These are phyloP conservation scores for Neostethus bicornis DNA, from an alignment of 2,797 vertebrate genomes.

Conservation along the genomic window DNA sequence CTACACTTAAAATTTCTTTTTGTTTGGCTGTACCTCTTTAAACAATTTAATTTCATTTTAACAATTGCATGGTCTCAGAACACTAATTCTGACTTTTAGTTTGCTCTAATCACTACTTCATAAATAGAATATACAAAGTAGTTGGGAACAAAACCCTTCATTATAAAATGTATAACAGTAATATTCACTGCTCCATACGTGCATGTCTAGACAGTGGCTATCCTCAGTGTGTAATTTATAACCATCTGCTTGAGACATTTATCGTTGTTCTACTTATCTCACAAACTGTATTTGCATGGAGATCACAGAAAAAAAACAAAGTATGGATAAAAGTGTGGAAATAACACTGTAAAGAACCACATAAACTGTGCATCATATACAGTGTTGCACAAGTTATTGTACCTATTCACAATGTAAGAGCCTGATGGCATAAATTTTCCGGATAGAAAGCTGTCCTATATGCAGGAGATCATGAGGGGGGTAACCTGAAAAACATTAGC, in stretches of 20 bases:
- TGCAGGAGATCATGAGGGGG: slow-evolving; percentile 18
- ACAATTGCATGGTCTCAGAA: no score
- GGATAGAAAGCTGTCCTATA: slow-evolving; percentile 6
- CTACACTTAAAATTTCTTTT: no score
- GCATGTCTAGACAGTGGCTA: slow-evolving; percentile 49
- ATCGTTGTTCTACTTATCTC: slow-evolving; percentile 43
- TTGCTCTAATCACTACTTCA: no score
- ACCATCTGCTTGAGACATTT: slow-evolving; percentile 48
- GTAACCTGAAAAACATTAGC: slow-evolving; percentile 71
- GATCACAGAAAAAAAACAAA: slow-evolving; percentile 23
- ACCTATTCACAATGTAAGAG: slow-evolving; percentile 15
- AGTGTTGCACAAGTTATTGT: no score
- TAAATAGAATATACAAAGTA: no score
- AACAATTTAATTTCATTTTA: no score
- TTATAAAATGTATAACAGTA: slow-evolving; percentile 73
- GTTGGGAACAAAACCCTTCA: slow-evolving; percentile 45
- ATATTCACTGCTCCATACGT: slow-evolving; percentile 67
- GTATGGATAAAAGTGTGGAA: slow-evolving; percentile 7
- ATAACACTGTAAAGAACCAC: neutral
- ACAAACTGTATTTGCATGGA: slow-evolving; percentile 47
- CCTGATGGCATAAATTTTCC: slow-evolving; percentile 7
- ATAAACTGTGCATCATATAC: slow-evolving; percentile 10
- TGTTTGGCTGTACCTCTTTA: no score
- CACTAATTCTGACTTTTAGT: no score
- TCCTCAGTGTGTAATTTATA: slow-evolving; percentile 62